These are phyloP conservation scores for Thereva nobilitata DNA, from an alignment of 2,888 invertebrate species.

Conservation along the genomic window DNA sequence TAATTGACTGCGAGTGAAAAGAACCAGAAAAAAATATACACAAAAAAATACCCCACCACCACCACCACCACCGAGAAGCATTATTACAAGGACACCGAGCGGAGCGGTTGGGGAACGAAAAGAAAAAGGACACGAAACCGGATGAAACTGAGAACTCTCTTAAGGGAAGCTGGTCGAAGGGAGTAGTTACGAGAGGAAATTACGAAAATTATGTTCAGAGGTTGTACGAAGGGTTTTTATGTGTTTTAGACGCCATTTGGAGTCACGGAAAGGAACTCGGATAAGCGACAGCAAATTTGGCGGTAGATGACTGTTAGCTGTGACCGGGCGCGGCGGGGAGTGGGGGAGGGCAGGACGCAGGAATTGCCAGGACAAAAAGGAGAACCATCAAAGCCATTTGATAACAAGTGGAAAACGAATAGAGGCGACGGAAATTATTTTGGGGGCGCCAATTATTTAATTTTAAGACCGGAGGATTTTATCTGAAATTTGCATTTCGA, in stretches of 20 bases:
- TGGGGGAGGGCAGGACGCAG: conserved; percentile 7
- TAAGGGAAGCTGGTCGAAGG: conserved; percentile 15
- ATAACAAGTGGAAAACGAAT: conserved; percentile 32
- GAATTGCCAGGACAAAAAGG: neutral
- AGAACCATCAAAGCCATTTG: conserved; percentile 23
- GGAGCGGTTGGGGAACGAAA: neutral
- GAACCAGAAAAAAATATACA: conserved; percentile 18
- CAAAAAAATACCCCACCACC: no score
- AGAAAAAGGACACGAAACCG: neutral
- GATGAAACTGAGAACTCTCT: conserved; percentile 24
- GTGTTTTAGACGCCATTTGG: conserved; percentile 3
- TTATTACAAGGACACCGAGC: conserved; percentile 9
- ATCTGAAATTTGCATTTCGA: conserved; percentile 22
- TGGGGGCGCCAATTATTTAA: conserved; percentile 40
- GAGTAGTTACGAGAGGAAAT: conserved; percentile 31
- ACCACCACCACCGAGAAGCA: neutral
- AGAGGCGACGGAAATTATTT: conserved; percentile 39
- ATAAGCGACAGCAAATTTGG: neutral
- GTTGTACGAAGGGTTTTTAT: conserved; percentile 7
- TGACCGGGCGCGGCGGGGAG: neutral
- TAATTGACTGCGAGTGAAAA: conserved; percentile 35
- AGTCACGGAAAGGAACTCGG: neutral
- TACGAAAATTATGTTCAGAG: conserved; percentile 35
- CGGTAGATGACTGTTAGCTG: neutral
- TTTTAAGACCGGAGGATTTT: conserved; percentile 36